Percentiles rank a stretch among this genome's conserved stretches.
These are phyloP conservation scores for Albula goreensis DNA, from an alignment of 2,113 vertebrate genomes.

Conservation along the genomic window DNA sequence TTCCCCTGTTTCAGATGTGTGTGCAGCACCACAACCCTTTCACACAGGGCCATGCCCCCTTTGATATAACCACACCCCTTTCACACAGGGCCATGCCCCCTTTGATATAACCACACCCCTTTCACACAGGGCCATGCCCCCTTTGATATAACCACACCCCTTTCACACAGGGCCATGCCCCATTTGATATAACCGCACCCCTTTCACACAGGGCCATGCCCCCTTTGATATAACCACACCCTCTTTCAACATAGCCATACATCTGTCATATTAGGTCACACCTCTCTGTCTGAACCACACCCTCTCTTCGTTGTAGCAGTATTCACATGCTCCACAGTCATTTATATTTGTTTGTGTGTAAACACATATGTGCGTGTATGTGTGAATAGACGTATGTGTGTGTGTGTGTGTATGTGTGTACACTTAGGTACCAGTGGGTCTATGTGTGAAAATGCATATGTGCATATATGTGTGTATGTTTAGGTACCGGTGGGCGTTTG, in stretches of 20 bases:
- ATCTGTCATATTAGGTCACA: too few species aligned
- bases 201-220: not conserved
- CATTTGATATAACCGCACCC: not conserved
- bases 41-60: not conserved
- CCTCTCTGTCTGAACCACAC: too few species aligned
- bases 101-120: too few species aligned
- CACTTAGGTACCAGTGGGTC: too few species aligned
- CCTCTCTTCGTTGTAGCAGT: too few species aligned
- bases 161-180: not conserved
- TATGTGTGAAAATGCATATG: not conserved
- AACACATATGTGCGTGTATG: not conserved
- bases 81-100: too few species aligned
- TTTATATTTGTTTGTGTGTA: not conserved
- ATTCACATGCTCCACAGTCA: too few species aligned
- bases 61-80: too few species aligned
- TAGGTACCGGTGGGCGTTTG: slow-evolving; percentile 97
- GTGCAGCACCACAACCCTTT: slow-evolving; percentile 40
- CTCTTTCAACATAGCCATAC: not conserved
- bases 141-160: not conserved
- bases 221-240: too few species aligned
- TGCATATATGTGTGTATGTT: not conserved
- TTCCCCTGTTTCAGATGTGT: slow-evolving; percentile 96
- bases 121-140: not conserved
- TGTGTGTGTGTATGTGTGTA: not conserved
- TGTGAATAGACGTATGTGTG: not conserved